Evolutionary conservation across 2,797 vertebrate species (phyloP), one percentile per base, ranked within the genome.

Genomic region (Pseudopleuronectes americanus): DNA sequence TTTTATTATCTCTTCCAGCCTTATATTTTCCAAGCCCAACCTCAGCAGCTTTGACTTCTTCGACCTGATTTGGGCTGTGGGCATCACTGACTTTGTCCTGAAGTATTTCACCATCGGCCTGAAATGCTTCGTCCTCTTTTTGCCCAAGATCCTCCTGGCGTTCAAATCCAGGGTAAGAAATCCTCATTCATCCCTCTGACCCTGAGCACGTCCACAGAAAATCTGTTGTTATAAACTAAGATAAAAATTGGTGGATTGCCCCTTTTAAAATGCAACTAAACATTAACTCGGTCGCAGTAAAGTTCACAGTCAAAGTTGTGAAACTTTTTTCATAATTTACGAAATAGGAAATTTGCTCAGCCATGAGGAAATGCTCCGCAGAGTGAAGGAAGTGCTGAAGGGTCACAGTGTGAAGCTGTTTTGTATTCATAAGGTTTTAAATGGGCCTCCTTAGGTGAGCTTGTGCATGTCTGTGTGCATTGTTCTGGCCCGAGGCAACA

Each of bases 51-150:
- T 96, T 81, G 97, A 99, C 88, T 98, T 99, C 93, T 99, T 99
- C 0, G 94, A 98, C 81, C 93, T 99, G 78, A 95, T 99, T 89
- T 99, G 97, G 98, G 96, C 95, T 0, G 97, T 99, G 83, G 98
- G 98, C 43, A 97, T 98, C 5, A 96, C 96, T 0, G 98, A 99
- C 91, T 99, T 99, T 26, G 94, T 99, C 22, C 95, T 99, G 10
- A 99, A 99, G 85, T 99, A 96, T 67, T 92, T 96, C 89, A 99
- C 98, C 81, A 97, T 99, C 0, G 92, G 94, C 19, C 81, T 98
- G 87, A 99, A 99, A 85, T 98, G 97, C 87, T 92, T 98, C 0
- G 6, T 99, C 0, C 95, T 98, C 60, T 96, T 96, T 68, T 91
- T 99, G 77, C 98, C 98, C 12, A 97, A 95, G 90, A 95, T 99